phyloP scores from a whole-genome alignment of 2,888 invertebrate species.

The Iphiclides podalirius region DNA sequence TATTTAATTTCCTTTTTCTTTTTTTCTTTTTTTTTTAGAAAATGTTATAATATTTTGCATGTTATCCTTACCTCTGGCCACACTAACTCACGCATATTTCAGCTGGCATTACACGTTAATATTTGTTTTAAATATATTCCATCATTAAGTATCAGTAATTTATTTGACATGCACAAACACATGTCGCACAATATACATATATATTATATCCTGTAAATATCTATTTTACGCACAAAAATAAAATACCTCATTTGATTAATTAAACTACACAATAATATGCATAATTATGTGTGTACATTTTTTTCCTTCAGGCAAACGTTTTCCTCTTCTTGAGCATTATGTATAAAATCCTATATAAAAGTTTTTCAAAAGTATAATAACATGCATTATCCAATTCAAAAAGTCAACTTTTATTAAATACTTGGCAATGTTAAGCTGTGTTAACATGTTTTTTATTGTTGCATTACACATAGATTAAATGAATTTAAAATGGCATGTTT shows the following conservation, averaged over 20 bases:
- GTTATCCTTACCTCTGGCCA: constrained; percentile 38
- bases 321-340: not conserved
- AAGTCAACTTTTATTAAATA: no score
- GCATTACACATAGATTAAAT: no score
- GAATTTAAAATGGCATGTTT: no score
- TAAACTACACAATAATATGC: not conserved
- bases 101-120: constrained; percentile 31
- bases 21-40: constrained; percentile 37
- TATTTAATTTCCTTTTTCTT: constrained; percentile 38
- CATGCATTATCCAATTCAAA: no score
- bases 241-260: not conserved
- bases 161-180: not conserved
- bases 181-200: not conserved
- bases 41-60: constrained; percentile 55
- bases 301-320: constrained; percentile 5
- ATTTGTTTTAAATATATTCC: constrained; percentile 16
- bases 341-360: no score
- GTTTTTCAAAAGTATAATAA: no score
- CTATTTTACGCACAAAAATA: constrained; percentile 5
- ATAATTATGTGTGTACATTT: not conserved
- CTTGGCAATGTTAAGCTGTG: no score
- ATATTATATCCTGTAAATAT: constrained; percentile 6
- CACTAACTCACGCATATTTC: constrained; percentile 29
- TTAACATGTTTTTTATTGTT: no score
- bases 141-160: not conserved